Conservation (phyloP, 2,797 vertebrate species). For the Columba guinea region DNA sequence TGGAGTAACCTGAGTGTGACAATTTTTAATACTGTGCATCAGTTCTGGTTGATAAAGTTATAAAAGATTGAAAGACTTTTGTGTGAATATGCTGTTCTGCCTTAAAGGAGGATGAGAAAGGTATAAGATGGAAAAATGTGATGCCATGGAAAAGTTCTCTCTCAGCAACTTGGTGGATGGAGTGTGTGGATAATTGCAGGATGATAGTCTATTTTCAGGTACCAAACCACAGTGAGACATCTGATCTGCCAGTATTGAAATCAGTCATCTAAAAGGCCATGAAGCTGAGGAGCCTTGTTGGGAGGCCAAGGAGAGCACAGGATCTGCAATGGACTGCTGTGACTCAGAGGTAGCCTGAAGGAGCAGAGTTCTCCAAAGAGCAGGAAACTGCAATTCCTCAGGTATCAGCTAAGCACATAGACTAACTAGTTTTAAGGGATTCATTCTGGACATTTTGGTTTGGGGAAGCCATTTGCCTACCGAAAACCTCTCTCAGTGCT, state of each 20-base stretch:
- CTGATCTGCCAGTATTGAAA: neutral
- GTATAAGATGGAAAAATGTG: neutral
- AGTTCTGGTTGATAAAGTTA: neutral
- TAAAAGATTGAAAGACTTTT: neutral
- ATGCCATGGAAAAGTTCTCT: neutral
- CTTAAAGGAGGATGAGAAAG: neutral
- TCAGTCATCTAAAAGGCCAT: neutral
- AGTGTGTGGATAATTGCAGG: neutral
- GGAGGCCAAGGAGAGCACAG: neutral
- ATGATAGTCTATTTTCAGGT: neutral
- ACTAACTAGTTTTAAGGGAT: neutral
- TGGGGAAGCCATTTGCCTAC: neutral
- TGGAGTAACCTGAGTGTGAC: neutral
- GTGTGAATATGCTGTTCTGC: neutral
- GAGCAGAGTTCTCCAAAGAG: neutral
- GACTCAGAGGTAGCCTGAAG: neutral
- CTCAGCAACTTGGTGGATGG: neutral
- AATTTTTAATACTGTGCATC: neutral
- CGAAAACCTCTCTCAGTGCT: neutral
- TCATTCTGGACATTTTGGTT: neutral
- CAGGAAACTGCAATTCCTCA: neutral
- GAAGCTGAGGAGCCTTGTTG: neutral
- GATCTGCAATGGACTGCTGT: neutral
- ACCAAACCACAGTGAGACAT: neutral
- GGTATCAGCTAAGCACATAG: neutral